Evolutionary conservation across 2,888 invertebrate species (phyloP), one percentile per base, ranked within the genome.

Genomic region (Trichopoda pennipes): DNA sequence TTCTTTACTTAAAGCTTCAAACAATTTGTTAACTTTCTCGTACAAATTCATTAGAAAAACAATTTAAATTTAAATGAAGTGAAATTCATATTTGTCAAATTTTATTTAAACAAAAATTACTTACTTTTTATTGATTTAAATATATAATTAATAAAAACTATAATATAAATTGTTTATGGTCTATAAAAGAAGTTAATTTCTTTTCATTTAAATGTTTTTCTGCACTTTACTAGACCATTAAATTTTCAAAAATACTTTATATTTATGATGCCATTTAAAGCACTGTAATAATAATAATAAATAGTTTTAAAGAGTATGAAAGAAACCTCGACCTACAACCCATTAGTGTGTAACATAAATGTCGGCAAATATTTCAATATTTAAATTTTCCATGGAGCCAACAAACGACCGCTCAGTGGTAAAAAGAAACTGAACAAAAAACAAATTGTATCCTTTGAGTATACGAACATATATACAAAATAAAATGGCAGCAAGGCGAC

Each of bases 111-210:
- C 17, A 17, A 14, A 38, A 42, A 63, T 73, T 76, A 69, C 77
- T 81, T 77, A 77, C 68, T 58, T 77, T 77, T 81, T 77, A 81
- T 69, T 69, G 81, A 81, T 76, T 81, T 73, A 77, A 81, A 77
- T 73, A 73, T 68, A 51, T 61, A 73, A 81, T 80, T 76, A 53
- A 19, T 72, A 49, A 53, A 76, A 72, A 80, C 75, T 80, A 61
- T 66, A 70, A 60, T 42, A 66, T 28, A 8, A 28, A 64, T 60
- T 56, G 42, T 76, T 81, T 81, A 77, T 63, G 56, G 51, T 66
- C 76, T 60, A 75, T 80, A 75, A 75, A 70, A 75, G 38, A 1
- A 68, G 63, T 68, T 68, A 44, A 51, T 32, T 68, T 35, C 6
- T 74, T 35, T 42, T 35, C 61, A 28, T 35, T 49, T 44, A 61